Base-by-base conservation (phyloP, 2,113 vertebrate species). In the Blennius ocellaris region DNA sequence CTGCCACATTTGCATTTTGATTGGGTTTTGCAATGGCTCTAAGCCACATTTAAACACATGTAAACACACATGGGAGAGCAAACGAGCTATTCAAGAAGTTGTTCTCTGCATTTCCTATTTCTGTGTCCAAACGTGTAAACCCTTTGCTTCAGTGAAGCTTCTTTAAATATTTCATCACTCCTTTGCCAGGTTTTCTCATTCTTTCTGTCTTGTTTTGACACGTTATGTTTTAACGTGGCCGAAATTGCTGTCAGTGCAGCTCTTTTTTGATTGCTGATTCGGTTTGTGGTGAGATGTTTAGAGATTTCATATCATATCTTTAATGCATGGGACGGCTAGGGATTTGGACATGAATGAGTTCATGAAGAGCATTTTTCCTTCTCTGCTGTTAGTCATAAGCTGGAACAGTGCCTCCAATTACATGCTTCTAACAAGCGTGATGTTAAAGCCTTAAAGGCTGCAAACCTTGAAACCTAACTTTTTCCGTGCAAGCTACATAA, bases 1-100 rank as follows among this genome's bases (percentile, higher is more conserved):
- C 45, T 45, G 51, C 10, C 4, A 12, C 67, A 86, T 90, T 89
- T 83, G 81, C 90, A 90, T 90, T 83, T 79, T 84, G 49, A 87
- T 82, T 69, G 70, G 72, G 38, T 79, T 76, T 21, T 67, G 63
- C 38, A 15, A 17, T 58, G 45, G 38, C 59, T 83, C 40, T 57
- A 49, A 79, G 64, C 71, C 52, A 44, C 49, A 3, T 39, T 89
- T 69, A 89, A 87, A 83, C 82, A 76, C 58, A 70, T 69, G 59
- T 80, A 80, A 85, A 78, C 59, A 87, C 67, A 86, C 38, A 78
- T 63, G 51, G 30, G 11, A 60, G 73, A 77, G 44, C 64, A 74
- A 78, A 48, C 61, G 52, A n/a, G 67, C 17, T 70, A 59, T 55
- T 17, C 36, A 45, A 12, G 1, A 14, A 73, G 49, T 21, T 12